phyloP scores from a whole-genome alignment of 2,113 vertebrate genomes.

The Carassius carassius region DNA sequence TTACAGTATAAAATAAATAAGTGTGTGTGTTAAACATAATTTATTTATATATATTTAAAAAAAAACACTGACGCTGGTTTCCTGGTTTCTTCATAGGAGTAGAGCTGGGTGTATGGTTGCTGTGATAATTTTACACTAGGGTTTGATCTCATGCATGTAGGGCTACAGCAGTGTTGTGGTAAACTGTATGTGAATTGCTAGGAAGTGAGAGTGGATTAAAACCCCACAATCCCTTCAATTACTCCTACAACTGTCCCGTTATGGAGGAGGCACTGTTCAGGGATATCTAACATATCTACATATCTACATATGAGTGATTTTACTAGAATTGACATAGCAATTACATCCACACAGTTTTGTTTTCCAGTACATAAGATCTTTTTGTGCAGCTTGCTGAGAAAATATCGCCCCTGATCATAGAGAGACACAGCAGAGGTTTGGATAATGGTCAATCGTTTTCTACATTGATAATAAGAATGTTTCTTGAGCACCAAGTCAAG shows the following conservation, averaged over 20 bases:
- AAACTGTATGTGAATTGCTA: constrained; percentile 7
- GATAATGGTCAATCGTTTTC: neutral
- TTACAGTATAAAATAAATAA: no score
- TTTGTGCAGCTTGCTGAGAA: neutral
- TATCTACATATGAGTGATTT: neutral
- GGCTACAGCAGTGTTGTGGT: neutral
- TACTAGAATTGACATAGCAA: neutral
- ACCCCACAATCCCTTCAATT: neutral
- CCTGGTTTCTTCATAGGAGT: neutral
- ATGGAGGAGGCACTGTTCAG: neutral
- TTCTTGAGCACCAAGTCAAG: no score
- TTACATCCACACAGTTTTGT: constrained; percentile 2
- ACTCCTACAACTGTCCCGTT: neutral
- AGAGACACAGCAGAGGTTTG: neutral
- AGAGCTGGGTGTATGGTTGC: neutral
- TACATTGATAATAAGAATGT: neutral
- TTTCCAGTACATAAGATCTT: neutral
- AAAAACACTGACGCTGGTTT: neutral
- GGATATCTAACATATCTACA: constrained; percentile 7
- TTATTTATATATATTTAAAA: no score
- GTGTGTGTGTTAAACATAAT: no score
- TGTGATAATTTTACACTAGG: neutral
- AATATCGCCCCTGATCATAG: neutral
- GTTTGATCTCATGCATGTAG: neutral
- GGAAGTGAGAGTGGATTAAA: neutral